phyloP scores from a whole-genome alignment of 2,888 invertebrate species.

The Matsumyia berberina region DNA sequence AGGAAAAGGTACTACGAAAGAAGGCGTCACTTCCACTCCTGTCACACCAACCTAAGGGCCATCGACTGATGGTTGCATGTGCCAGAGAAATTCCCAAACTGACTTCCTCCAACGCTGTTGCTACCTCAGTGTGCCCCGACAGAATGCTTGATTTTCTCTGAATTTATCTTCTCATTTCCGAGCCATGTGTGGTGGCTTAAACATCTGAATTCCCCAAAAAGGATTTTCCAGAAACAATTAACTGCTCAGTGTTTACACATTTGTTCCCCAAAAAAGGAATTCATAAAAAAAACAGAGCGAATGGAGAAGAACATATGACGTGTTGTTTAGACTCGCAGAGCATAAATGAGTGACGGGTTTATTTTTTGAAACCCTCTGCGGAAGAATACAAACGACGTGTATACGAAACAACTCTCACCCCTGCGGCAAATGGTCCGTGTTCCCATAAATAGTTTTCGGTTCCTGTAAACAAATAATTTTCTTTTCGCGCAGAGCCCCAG shows the following conservation, averaged over 20 bases:
- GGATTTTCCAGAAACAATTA: constrained; percentile 37
- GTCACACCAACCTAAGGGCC: no score
- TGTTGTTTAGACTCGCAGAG: constrained; percentile 19
- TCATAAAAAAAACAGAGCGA: constrained; percentile 1
- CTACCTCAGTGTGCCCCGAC: no score
- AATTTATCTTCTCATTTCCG: not conserved
- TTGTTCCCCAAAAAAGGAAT: constrained; percentile 49
- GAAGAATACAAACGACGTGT: not conserved
- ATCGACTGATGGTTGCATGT: no score
- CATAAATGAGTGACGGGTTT: constrained; percentile 17
- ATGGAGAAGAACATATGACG: constrained; percentile 2
- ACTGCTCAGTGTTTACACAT: constrained; percentile 21
- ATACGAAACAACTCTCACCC: constrained; percentile 37
- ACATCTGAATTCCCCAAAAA: constrained; percentile 19
- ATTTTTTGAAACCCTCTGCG: constrained; percentile 16
- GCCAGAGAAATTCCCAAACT: no score
- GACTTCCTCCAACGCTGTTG: no score
- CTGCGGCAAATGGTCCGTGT: constrained; percentile 33
- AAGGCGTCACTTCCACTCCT: no score
- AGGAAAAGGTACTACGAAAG: no score
- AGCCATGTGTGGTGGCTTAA: constrained; percentile 27
- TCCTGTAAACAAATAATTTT: constrained; percentile 41
- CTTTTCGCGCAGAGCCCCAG: not conserved
- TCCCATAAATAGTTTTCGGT: constrained; percentile 25
- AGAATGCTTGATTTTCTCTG: not conserved